phyloP scores from a whole-genome alignment of 1,140 invertebrate species.

The Leptopilina clavipes region DNA sequence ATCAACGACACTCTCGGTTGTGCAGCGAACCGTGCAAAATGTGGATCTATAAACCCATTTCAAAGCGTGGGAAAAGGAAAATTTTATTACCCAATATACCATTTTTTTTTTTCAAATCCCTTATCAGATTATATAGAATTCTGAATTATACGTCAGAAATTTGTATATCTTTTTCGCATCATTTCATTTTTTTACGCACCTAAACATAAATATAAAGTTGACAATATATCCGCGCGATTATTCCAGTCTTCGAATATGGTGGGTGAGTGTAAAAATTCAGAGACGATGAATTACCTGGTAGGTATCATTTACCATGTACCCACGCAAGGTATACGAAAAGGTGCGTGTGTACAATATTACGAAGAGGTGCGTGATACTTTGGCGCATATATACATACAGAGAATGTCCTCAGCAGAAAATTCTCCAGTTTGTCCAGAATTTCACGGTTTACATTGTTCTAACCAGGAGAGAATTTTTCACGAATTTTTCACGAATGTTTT shows the following conservation, averaged over 20 bases:
- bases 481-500: too few species aligned
- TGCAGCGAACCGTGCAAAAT: not conserved
- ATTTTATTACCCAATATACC: not conserved
- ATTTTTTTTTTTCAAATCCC: not conserved
- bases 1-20: not conserved
- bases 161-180: not conserved
- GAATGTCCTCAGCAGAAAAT: conserved; percentile 15
- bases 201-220: conserved; percentile 11
- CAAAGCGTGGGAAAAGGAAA: conserved; percentile 8
- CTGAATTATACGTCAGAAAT: too few species aligned
- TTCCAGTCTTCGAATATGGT: not conserved
- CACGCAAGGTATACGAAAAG: not conserved
- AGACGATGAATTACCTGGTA: conserved; percentile 32
- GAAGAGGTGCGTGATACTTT: conserved; percentile 18
- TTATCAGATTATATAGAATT: conserved; percentile 21
- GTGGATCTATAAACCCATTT: conserved; percentile 7
- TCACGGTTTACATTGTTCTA: conserved; percentile 53
- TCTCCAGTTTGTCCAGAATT: conserved; percentile 19
- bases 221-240: conserved; percentile 3
- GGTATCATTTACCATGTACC: conserved; percentile 38
- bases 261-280: not conserved
- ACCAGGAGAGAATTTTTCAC: conserved; percentile 1
- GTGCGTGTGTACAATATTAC: not conserved
- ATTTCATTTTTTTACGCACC: too few species aligned
- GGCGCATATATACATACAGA: not conserved